Evolutionary conservation across 2,113 vertebrate species (phyloP), one percentile per base, ranked within the genome.

Genomic region (Gobius niger): DNA sequence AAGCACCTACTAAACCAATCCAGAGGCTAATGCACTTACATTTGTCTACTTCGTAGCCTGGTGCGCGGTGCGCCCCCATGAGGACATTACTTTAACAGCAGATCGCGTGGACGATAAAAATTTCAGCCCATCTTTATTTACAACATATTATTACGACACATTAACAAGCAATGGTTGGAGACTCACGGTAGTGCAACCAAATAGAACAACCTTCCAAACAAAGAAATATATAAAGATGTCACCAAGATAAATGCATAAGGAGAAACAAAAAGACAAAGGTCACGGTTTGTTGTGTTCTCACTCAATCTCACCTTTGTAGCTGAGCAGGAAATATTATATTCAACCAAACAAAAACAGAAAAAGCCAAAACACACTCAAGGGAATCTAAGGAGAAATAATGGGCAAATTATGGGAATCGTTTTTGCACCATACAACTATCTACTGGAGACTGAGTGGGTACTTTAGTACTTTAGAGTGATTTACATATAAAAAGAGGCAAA

Each of bases 81-180:
- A 10, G 6, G 0, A 18, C 51, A 70, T n/a, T n/a, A n/a, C n/a
- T 86, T 67, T 85, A 19, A 19, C 11, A 9, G 0, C 7, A 53
- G n/a, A n/a, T n/a, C n/a, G n/a, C 7, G 9, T n/a, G 49, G 11
- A 53, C 52, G 19, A 19, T 53, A 9, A 9, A 89, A 89, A 88
- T 72, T 81, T 69, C 80, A 80, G 74, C 76, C 78, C 75, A 88
- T 81, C 75, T 91, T 92, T 90, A 90, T 90, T 91, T 85, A 84
- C 82, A 87, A 67, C n/a, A n/a, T n/a, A 63, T 82, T 66, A 61
- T 71, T 65, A 82, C 57, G n/a, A n/a, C n/a, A n/a, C n/a, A n/a
- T n/a, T n/a, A 16, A 85, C 68, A 82, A 80, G 71, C 79, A 54
- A 72, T 64, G 16, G 24, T 53, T 57, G 15, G 13, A 51, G 16